Percentiles rank a stretch among this genome's conserved stretches.
Conservation (phyloP, 2,888 invertebrate genomes). For the Lithophane socia region DNA sequence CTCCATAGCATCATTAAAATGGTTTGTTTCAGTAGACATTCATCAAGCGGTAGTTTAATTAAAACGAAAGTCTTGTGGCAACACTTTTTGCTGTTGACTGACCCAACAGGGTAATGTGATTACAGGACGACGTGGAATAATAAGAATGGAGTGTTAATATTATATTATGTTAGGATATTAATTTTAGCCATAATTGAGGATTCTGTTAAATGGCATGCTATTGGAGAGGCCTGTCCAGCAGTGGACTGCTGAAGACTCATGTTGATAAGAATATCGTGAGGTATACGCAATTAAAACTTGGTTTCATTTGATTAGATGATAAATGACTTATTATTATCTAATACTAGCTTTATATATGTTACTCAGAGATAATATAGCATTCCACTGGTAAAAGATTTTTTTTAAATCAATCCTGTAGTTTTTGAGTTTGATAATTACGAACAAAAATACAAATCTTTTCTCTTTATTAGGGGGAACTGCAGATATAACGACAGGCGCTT, state of each 20-base stretch:
- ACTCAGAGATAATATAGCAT: no score
- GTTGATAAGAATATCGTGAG: not conserved
- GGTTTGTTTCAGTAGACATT: conserved; percentile 74
- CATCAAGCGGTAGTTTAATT: conserved; percentile 78
- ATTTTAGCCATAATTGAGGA: not conserved
- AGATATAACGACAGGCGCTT: not conserved
- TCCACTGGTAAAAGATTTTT: no score
- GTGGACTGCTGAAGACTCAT: not conserved
- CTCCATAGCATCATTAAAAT: conserved; percentile 73
- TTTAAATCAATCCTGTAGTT: no score
- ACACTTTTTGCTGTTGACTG: conserved; percentile 71
- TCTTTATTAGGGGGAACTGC: no score
- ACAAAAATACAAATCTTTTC: no score
- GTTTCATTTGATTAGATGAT: not conserved
- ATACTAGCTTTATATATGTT: no score
- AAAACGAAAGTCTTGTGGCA: conserved; percentile 74
- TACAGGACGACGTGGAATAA: conserved; percentile 35
- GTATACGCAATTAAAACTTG: not conserved
- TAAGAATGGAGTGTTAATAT: conserved; percentile 33
- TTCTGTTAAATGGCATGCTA: not conserved
- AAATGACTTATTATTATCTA: no score
- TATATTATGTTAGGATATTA: not conserved
- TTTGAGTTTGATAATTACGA: no score
- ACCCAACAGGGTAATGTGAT: conserved; percentile 72
- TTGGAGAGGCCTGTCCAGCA: not conserved